Percentiles rank a stretch among this genome's conserved stretches.
Conservation (phyloP, 2,797 vertebrate species). For the Schizopygopsis pylzovi region DNA sequence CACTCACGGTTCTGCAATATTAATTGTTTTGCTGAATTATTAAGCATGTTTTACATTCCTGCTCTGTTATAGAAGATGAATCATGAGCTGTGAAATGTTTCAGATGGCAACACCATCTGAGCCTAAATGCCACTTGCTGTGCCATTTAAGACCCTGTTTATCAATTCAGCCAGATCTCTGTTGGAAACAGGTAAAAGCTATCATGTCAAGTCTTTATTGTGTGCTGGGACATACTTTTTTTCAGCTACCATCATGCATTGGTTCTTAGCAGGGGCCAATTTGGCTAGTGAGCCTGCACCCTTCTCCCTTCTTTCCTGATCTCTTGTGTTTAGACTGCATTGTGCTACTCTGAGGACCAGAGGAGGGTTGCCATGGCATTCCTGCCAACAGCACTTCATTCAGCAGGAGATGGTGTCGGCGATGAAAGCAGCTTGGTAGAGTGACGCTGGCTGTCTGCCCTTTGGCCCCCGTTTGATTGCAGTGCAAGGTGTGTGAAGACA, state of each 20-base stretch:
- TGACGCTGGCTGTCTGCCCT: neutral
- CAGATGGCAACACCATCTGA: neutral
- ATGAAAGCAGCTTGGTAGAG: conserved; percentile 29
- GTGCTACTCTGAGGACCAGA: conserved; percentile 28
- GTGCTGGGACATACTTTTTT: neutral
- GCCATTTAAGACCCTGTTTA: neutral
- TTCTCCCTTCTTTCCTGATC: neutral
- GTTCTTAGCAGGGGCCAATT: neutral
- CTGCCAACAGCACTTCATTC: conserved; percentile 22
- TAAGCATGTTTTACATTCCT: neutral
- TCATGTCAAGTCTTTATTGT: neutral
- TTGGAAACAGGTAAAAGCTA: conserved; percentile 15
- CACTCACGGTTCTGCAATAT: neutral
- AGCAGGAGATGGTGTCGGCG: conserved; percentile 16
- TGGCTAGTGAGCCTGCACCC: conserved; percentile 10
- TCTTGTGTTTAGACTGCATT: conserved; percentile 15
- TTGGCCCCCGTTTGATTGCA: neutral
- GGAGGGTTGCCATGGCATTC: conserved; percentile 52
- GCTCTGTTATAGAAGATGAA: neutral
- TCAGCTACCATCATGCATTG: neutral
- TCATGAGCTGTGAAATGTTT: neutral
- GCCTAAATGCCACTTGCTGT: neutral
- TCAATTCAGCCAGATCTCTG: neutral
- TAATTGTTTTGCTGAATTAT: conserved; percentile 10
- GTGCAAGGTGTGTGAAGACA: neutral